Percentiles rank a stretch among this genome's conserved stretches.
These are phyloP conservation scores for Axea sp. DNA, from an alignment of 2,888 invertebrate genomes.

Conservation along the genomic window DNA sequence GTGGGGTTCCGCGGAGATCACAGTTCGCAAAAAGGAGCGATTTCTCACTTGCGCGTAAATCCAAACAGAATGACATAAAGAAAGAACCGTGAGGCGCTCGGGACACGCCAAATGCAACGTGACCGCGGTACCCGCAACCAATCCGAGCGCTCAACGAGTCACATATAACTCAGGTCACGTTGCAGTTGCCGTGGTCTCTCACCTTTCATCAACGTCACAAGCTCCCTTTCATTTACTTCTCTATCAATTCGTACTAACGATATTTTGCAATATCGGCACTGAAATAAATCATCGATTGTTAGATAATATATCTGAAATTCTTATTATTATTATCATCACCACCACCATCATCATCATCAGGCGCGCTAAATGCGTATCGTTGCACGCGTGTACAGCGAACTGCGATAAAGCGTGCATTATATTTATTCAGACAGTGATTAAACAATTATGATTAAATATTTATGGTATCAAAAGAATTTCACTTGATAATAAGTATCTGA, in stretches of 20 bases:
- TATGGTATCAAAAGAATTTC: too few relatives aligned
- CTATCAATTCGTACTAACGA: conserved; percentile 26
- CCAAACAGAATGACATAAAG: conserved; percentile 61
- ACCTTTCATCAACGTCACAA: conserved; percentile 61
- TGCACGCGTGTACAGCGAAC: too few relatives aligned
- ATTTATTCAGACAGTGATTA: too few relatives aligned
- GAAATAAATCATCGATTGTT: conserved; percentile 39
- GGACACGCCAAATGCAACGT: conserved; percentile 84
- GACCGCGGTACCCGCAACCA: conserved; percentile 76
- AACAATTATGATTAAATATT: too few relatives aligned
- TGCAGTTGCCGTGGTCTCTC: conserved; percentile 72
- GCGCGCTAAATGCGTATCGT: too few relatives aligned
- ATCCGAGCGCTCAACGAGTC: conserved; percentile 69
- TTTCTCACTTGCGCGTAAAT: conserved; percentile 36
- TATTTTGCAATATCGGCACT: conserved; percentile 42
- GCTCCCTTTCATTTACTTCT: conserved; percentile 58
- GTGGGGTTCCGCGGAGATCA: too few relatives aligned
- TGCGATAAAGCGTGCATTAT: too few relatives aligned
- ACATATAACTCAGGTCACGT: conserved; percentile 74
- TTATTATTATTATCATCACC: too few relatives aligned
- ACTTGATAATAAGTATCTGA: too few relatives aligned
- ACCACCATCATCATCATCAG: too few relatives aligned
- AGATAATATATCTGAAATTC: conserved; percentile 18
- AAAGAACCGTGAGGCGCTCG: conserved; percentile 61
- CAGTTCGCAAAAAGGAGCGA: conserved; percentile 16